Conservation (phyloP, 1,140 invertebrate genomes). For the Cataglyphis hispanica region DNA sequence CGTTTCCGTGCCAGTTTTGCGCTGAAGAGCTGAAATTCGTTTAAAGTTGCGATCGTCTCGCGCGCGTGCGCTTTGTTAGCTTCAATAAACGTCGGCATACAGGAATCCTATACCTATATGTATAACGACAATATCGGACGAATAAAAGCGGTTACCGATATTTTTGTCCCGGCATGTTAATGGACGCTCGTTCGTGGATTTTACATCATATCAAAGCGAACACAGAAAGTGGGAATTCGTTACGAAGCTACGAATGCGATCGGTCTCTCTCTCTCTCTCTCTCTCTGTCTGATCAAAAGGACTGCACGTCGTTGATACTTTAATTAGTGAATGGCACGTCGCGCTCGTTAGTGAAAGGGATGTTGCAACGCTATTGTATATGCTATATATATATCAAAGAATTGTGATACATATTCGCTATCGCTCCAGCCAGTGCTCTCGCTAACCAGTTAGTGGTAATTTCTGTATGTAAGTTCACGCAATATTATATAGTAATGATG, state of each 20-base stretch:
- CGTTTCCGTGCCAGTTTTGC: conserved; percentile 22
- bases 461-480: not conserved
- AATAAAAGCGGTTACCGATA: conserved; percentile 49
- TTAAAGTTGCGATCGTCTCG: conserved; percentile 33
- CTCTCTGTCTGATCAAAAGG: not conserved
- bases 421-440: not conserved
- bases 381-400: too few species aligned
- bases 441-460: not conserved
- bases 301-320: conserved; percentile 1
- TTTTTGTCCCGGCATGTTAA: conserved; percentile 42
- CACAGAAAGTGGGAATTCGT: conserved; percentile 8
- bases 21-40: conserved; percentile 51
- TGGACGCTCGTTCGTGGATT: conserved; percentile 25
- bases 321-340: conserved; percentile 31
- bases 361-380: not conserved
- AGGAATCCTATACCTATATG: too few species aligned
- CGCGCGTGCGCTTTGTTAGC: not conserved
- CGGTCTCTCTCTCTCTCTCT: not conserved
- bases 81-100: not conserved
- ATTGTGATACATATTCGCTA: not conserved
- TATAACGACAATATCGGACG: not conserved
- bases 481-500: not conserved
- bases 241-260: conserved; percentile 7
- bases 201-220: not conserved
- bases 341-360: conserved; percentile 13